Conservation (phyloP, 2,888 invertebrate genomes). For the Matsumyia berberina region DNA sequence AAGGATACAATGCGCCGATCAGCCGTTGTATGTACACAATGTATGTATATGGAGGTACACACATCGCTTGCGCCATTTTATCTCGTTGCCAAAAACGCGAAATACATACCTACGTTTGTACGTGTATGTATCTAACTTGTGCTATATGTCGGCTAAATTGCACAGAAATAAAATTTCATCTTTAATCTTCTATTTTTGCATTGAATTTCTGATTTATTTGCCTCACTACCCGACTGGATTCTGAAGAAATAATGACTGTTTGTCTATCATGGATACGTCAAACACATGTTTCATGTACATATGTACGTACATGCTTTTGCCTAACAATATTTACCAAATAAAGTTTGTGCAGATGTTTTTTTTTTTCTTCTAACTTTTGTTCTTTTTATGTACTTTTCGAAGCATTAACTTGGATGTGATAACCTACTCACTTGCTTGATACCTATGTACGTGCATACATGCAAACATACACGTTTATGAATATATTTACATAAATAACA, state of each 20-base stretch:
- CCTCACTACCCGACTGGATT: slow-evolving; percentile 2
- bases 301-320: slow-evolving; percentile 4
- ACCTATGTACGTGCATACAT: not conserved
- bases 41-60: not conserved
- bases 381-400: not conserved
- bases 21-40: not conserved
- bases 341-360: not conserved
- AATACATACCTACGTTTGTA: not conserved
- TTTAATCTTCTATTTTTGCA: slow-evolving; percentile 22
- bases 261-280: not conserved
- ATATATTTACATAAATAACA: too few relatives aligned
- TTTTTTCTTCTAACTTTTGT: not conserved
- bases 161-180: slow-evolving; percentile 14
- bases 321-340: not conserved
- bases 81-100: not conserved
- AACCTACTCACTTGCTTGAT: slow-evolving; percentile 1
- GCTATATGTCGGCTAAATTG: not conserved
- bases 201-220: slow-evolving; percentile 1
- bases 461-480: too few relatives aligned
- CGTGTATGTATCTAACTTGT: not conserved
- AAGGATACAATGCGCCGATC: too few relatives aligned
- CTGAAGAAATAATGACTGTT: not conserved
- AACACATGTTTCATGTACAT: not conserved
- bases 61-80: slow-evolving; percentile 4
- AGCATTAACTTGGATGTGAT: slow-evolving; percentile 1